Evolutionary conservation across 2,113 vertebrate species (phyloP).

Genomic region (Oplegnathus fasciatus): DNA sequence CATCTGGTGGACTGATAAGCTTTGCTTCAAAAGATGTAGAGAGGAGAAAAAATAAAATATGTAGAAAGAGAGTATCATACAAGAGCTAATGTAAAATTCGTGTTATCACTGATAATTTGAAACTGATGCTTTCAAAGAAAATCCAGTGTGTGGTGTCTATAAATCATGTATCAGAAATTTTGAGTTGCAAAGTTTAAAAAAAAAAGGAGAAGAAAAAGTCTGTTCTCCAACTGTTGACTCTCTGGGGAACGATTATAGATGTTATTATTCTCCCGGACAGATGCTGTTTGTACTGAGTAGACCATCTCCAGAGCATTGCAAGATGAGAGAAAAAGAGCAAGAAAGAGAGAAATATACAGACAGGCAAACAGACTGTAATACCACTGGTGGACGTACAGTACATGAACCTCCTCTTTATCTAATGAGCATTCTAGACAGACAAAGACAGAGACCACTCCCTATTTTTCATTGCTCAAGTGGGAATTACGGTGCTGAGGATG

Average conservation of each 20-base stretch:
- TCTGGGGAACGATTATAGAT: constrained; percentile 67
- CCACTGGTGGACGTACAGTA: constrained; percentile 27
- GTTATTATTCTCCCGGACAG: constrained; percentile 70
- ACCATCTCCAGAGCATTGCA: constrained; percentile 68
- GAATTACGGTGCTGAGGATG: constrained; percentile 30
- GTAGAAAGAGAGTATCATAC: background rate
- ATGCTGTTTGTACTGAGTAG: constrained; percentile 70
- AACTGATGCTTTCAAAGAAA: constrained; percentile 7
- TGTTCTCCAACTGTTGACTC: constrained; percentile 26
- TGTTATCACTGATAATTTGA: constrained; percentile 12
- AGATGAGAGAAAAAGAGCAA: constrained; percentile 39
- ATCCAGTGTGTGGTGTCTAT: background rate
- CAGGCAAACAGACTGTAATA: constrained; percentile 17
- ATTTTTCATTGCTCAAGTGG: constrained; percentile 35
- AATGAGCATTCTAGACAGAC: constrained; percentile 48
- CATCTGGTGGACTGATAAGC: constrained; percentile 3
- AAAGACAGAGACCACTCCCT: constrained; percentile 33
- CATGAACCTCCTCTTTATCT: constrained; percentile 49
- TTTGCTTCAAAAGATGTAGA: constrained; percentile 27
- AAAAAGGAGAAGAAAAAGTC: background rate
- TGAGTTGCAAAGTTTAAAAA: constrained; percentile 41
- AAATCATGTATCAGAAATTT: constrained; percentile 41
- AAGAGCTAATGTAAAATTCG: background rate
- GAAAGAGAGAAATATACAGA: constrained; percentile 42
- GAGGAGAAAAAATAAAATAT: constrained; percentile 10